These are phyloP conservation scores for Hippotragus niger DNA, from an alignment of 2,113 vertebrate species.

Conservation along the genomic window DNA sequence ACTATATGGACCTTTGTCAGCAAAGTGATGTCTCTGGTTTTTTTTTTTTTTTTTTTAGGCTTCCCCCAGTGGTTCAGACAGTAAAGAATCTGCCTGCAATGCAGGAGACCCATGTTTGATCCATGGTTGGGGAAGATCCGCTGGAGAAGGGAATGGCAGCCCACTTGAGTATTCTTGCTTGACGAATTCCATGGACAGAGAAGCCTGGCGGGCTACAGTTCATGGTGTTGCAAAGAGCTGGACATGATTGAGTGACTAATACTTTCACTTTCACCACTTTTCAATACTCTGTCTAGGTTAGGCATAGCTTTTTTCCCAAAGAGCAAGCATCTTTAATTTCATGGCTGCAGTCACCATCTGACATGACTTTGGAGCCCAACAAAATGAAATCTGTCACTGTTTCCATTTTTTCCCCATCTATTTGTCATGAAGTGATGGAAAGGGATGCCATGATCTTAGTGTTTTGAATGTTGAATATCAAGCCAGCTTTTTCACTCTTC, in stretches of 20 bases:
- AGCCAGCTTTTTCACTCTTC: background rate
- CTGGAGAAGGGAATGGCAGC: background rate
- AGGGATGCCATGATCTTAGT: background rate
- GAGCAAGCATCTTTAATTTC: background rate
- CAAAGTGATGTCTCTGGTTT: background rate
- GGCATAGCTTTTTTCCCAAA: background rate
- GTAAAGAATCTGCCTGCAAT: background rate
- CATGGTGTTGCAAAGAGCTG: background rate
- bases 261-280: background rate
- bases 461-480: background rate
- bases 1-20: background rate
- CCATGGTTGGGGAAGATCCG: background rate
- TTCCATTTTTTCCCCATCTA: background rate
- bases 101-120: background rate
- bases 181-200: background rate
- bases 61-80: background rate
- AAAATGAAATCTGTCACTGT: background rate
- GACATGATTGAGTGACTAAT: background rate
- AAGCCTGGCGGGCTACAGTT: background rate
- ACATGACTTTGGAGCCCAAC: background rate
- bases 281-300: background rate
- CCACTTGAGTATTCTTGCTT: background rate
- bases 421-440: background rate
- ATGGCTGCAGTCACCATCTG: background rate
- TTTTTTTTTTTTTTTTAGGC: background rate